Base-by-base conservation (phyloP, 2,113 vertebrate genomes). In the Chaetodon auriga region DNA sequence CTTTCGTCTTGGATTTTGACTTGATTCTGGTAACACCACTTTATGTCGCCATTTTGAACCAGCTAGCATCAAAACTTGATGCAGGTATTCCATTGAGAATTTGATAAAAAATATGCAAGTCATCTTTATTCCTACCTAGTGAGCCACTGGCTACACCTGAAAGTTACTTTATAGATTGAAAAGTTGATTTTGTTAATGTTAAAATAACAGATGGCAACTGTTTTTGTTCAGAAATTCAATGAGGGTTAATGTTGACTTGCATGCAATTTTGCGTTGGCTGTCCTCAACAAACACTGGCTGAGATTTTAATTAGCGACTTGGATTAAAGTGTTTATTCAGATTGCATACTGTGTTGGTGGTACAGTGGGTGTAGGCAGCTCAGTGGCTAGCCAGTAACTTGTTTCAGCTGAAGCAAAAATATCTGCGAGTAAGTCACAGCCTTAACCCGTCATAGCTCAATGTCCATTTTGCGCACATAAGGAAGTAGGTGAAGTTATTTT, bases 271-370 rank as follows among this genome's bases (percentile, higher is more conserved):
- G 62, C 6, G 0, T 38, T 55, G 14, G 53, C 43, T 18, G 12
- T 48, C 41, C 36, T 61, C 48, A 72, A 61, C 13, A 43, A 63
- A 62, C 13, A 35, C 49, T 25, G 68, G 61, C 48, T 60, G 13
- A 58, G 46, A 57, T 25, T 66, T 73, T 58, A 77, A 74, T 57
- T 61, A 60, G 57, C 13, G 36, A 53, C 66, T 51, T 36, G 68
- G 45, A 70, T 62, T 25, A 65, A 63, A 78, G n/a, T 81, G 73
- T 83, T 80, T 80, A 53, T 53, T 80, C 43, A 63, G 53, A 82
- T 80, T 51, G 6, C 49, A 55, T 36, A 46, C 7, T 74, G 46
- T 58, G 62, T 49, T 78, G 64, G 55, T 70, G 77, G 41, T 66
- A 60, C 55, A 71, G 19, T 78, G 60, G 80, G 48, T 85, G 58